Evolutionary conservation across 2,797 vertebrate species (phyloP), one percentile per base, ranked within the genome.

Genomic region (Yasuhikotakia modesta): DNA sequence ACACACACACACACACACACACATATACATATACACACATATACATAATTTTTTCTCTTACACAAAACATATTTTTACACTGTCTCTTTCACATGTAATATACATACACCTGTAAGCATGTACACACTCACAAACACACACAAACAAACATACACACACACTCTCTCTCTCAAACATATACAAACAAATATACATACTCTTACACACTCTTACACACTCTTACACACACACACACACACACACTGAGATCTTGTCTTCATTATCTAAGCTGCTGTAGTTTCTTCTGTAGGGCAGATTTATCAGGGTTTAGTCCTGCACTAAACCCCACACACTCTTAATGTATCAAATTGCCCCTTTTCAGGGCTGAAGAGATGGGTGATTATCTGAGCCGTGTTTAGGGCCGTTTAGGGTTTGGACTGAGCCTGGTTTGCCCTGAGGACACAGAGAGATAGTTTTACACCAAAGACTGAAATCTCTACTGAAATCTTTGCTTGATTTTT

Each of bases 341-440:
- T 83, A 88, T 90, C 87, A 82, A 84, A 85, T 88, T 84, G 84
- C 82, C 85, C 57, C 83, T 85, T 86, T 91, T 85, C 78, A 86
- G 86, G 87, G 71, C 84, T 91, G 85, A 82, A 85, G 88, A 85
- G 88, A 90, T 91, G 89, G 90, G 82, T 82, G 32, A 78, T 65
- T 77, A 75, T 70, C 86, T 91, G 87, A 91, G 83, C 89, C 86
- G 68, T 66, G 71, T 84, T 89, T 90, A 84, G 84, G 52, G 30
- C 52, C 74, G 24, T 57, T 78, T 68, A 39, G 8, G 46, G 45
- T 64, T 71, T 74, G 39, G 72, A 10, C 46, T 17, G 48, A 63
- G 64, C 1, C 57, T 46, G 48, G 70, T 64, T 66, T 70, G 53
- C 24, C 70, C 69, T 24, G 48, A n/a, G 30, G 22, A 7, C 32